Base-by-base conservation (phyloP, 2,113 vertebrate species). In the Paratilapia polleni region DNA sequence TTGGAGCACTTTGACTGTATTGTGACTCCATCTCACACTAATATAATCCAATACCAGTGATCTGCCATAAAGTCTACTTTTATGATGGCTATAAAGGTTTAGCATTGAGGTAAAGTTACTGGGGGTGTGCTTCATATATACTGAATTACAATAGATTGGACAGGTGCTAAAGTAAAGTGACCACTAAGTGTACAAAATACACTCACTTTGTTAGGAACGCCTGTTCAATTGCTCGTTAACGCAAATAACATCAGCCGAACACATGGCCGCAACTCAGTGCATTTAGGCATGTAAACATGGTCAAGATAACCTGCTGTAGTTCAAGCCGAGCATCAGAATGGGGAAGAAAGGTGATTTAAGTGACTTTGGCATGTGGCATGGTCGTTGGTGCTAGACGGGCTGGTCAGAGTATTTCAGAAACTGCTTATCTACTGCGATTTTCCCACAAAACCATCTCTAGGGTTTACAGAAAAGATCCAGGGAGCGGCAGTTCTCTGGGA, bases 31-130 rank as follows among this genome's bases (percentile, higher is more conserved):
- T 28, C 19, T n/a, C 7, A 70, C 24, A 28, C 3, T 20, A 52
- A 73, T 5, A n/a, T 47, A 54, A 58, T 58, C 56, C 56, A 24
- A n/a, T 34, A n/a, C 26, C n/a, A n/a, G 26, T 54, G 47, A 73
- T 73, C 68, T 34, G 68, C 47, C 68, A 54, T 54, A 34, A 73
- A 54, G 26, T 54, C 19, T 20, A 34, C 26, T 54, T 73, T 73
- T 31, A 73, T 54, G 47, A 73, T 73, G 26, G 66, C 47, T 54
- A 54, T 31, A 34, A 73, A 54, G 11, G 19, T 54, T 73, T 73
- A 54, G 47, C 20, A n/a, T 31, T 54, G 47, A 54, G 68, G 0
- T 54, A 26, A 52, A 73, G 31, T 73, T 73, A 52, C 43, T 9
- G 47, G 0, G 6, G 0, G 47, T 34, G 68, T 34, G 47, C 54